Base-by-base conservation (phyloP, 2,888 invertebrate species). In the Arge pagana region DNA sequence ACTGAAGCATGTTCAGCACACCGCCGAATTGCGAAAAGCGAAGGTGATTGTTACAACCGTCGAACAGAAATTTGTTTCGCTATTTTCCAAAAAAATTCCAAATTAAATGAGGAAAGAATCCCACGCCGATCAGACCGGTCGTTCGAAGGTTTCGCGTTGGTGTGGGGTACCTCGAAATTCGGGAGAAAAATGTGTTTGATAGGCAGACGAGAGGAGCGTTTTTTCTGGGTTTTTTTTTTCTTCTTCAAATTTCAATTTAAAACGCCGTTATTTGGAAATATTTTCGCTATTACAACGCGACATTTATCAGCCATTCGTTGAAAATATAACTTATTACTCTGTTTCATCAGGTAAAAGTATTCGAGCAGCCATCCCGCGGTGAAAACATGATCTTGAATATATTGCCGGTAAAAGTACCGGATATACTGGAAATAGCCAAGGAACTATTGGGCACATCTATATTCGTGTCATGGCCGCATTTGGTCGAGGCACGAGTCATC, bases 381-480 rank as follows among this genome's bases (percentile, higher is more conserved):
- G 89, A 91, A 52, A 96, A 86, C 71, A 87, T 94, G 85, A 86
- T 96, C 35, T 74, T 97, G 7, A 77, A 82, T 41, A 78, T 93
- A n/a, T 66, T 81, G 4, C 76, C 73, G 1, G 48, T 58, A 1
- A 63, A 77, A 1, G 71, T 73, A 3, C 76, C 81, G 50, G 73
- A 79, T 59, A 58, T 83, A 55, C 77, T 82, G 30, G 71, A 78
- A 3, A 73, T 87, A 0, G 88, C 89, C 0, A 70, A 79, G 5
- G 80, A 87, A 33, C 73, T 89, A 28, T 72, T 96, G 8, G 91
- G 90, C 0, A 85, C 87, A 70, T 79, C 81, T 36, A 83, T 96
- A 2, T 90, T 86, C 80, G 90, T 93, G 3, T 86, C 86, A 4
- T 98, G 96, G 96, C 98, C 98, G 0, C 93, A 96, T 79, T 82